A percentile compares a stretch with the other conserved stretches of the same genome.
phyloP scores from a whole-genome alignment of 2,888 invertebrate genomes.

The Megalurothrips usitatus region DNA sequence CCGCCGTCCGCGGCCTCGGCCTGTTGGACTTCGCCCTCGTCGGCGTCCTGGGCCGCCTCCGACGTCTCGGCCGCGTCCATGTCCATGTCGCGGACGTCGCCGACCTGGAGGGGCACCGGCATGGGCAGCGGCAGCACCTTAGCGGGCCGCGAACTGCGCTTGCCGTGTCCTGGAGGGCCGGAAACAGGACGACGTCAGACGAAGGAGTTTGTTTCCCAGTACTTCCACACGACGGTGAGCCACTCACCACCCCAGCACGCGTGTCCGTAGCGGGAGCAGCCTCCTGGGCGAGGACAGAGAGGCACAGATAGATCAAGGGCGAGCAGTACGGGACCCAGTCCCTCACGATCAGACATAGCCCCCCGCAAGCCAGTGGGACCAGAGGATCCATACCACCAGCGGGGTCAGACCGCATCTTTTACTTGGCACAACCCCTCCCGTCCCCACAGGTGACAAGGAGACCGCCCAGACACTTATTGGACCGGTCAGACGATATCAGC shows the following conservation, averaged over 20 bases:
- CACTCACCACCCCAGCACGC: slow-evolving; percentile 9
- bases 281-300: neutral
- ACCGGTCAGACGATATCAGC: too few species aligned
- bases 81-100: neutral
- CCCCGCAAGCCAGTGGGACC: too few species aligned
- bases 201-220: neutral
- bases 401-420: too few species aligned
- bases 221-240: neutral
- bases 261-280: slow-evolving; percentile 3
- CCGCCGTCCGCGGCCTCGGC: neutral
- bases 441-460: too few species aligned
- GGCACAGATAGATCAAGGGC: too few species aligned
- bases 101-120: neutral
- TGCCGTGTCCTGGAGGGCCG: neutral
- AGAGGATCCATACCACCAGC: too few species aligned
- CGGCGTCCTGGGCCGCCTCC: neutral
- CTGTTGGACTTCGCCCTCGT: neutral
- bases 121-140: neutral
- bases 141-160: neutral
- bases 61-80: neutral
- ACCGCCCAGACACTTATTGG: too few species aligned
- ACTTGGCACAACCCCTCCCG: too few species aligned
- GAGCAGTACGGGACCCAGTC: too few species aligned
- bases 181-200: neutral
- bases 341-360: too few species aligned